Base-by-base conservation (phyloP, 2,888 invertebrate species). In the Drosophila trichaetosa region DNA sequence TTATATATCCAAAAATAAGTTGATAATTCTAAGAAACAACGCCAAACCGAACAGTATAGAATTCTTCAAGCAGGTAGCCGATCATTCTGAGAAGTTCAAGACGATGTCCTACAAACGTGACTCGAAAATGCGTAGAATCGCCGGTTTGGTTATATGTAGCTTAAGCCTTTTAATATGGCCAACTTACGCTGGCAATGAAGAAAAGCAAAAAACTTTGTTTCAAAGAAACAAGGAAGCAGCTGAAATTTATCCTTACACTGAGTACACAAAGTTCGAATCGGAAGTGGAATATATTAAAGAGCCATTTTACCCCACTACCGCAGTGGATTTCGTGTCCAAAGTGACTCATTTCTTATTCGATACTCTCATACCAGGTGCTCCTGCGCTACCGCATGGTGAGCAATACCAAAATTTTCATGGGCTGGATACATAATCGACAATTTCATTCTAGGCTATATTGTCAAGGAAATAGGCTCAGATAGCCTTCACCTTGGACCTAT, bases 381-480 rank as follows among this genome's bases (percentile, higher is more conserved):
- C 84, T 4, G 65, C 64, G 24, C 34, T 84, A 24, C 87, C 84
- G 24, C 57, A 70, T 11, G 84, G 84, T 84, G 31, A 73, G 61
- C 56, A 29, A 11, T 8, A 2, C 5, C 13, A 7, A 31, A 24
- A 21, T 18, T 4, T 21, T 10, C 21, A 31, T 31, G 13, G 13
- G 2, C n/a, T 1, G 4, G 40, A 5, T 21, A 42, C 42, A 42
- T 42, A 42, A 42, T 42, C 11, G 21, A n/a, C 3, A 18, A 21
- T 8, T 4, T 56, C 4, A 10, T 21, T 29, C 52, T 48, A 92
- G 92, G 90, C 65, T 93, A 92, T 84, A 80, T 93, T 75, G 81
- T 79, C 1, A 29, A 70, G 71, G 91, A 53, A 83, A 81, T 62
- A 79, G 91, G 74, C 67, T 80, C 18, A 53, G 73, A 87, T 33